Conservation (phyloP, 2,113 vertebrate genomes). For the Chaetodon auriga region DNA sequence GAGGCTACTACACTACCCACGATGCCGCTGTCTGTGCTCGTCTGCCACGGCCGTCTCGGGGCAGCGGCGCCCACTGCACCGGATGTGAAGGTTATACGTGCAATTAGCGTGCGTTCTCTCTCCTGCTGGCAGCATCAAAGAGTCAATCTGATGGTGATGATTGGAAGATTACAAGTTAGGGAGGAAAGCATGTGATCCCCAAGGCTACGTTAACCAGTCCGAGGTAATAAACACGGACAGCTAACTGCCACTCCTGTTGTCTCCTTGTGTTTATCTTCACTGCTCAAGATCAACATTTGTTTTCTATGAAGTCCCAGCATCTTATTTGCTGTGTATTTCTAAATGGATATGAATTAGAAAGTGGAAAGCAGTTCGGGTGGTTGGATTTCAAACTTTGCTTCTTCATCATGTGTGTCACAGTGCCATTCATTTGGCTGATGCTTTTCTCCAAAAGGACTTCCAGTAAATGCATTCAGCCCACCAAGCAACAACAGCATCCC, state of each 20-base stretch:
- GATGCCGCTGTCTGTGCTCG: constrained; percentile 1
- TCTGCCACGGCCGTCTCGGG: neutral
- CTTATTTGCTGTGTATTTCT: neutral
- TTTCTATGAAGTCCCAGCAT: too few relatives aligned
- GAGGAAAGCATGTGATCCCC: constrained; percentile 19
- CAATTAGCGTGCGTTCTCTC: constrained; percentile 6
- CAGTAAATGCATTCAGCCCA: too few relatives aligned
- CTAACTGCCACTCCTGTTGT: neutral
- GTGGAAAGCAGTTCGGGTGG: too few relatives aligned
- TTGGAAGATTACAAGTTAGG: constrained; percentile 41
- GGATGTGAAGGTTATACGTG: constrained; percentile 34
- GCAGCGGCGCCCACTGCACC: neutral
- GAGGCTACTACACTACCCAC: constrained; percentile 65
- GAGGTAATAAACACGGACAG: constrained; percentile 36
- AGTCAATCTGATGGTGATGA: constrained; percentile 18
- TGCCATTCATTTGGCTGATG: too few relatives aligned
- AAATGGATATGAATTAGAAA: too few relatives aligned
- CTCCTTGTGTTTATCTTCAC: neutral
- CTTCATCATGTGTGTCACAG: too few relatives aligned
- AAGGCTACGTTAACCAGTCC: constrained; percentile 25
- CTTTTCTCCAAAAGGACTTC: too few relatives aligned
- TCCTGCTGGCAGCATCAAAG: constrained; percentile 34
- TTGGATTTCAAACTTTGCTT: too few relatives aligned
- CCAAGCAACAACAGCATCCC: too few relatives aligned
- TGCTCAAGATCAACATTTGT: neutral